Conservation (phyloP, 2,113 vertebrate genomes). For the Pachyramphus minor region DNA sequence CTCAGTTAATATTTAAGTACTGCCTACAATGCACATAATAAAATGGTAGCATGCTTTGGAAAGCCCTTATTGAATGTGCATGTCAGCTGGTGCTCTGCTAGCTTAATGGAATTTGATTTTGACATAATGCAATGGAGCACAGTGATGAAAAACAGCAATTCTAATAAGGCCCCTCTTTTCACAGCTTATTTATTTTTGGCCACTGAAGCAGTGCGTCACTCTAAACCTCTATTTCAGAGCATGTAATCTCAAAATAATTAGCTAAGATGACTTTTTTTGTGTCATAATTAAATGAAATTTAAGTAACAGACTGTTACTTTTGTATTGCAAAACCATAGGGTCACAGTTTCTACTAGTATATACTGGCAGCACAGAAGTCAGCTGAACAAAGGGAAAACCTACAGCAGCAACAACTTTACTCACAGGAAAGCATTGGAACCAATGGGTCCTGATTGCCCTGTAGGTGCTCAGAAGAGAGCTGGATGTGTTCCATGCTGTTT, state of each 20-base stretch:
- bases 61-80: neutral
- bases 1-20: conserved; percentile 30
- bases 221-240: neutral
- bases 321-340: neutral
- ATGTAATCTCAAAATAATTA: neutral
- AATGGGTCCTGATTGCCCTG: accelerated
- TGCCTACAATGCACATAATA: neutral
- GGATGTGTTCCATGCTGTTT: neutral
- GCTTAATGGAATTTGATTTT: conserved; percentile 14
- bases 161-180: neutral
- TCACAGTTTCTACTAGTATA: neutral
- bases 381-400: neutral
- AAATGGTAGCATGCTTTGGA: neutral
- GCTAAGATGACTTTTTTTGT: neutral
- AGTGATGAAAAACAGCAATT: conserved; percentile 2
- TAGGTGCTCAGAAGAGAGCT: neutral
- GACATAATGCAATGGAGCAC: neutral
- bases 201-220: neutral
- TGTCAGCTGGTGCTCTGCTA: neutral
- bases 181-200: neutral
- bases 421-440: neutral
- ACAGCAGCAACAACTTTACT: neutral
- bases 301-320: neutral
- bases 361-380: neutral
- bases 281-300: neutral